A percentile compares a stretch with the other conserved stretches of the same genome.
These are phyloP conservation scores for Meriones unguiculatus DNA, from an alignment of 2,113 vertebrate genomes.

Conservation along the genomic window DNA sequence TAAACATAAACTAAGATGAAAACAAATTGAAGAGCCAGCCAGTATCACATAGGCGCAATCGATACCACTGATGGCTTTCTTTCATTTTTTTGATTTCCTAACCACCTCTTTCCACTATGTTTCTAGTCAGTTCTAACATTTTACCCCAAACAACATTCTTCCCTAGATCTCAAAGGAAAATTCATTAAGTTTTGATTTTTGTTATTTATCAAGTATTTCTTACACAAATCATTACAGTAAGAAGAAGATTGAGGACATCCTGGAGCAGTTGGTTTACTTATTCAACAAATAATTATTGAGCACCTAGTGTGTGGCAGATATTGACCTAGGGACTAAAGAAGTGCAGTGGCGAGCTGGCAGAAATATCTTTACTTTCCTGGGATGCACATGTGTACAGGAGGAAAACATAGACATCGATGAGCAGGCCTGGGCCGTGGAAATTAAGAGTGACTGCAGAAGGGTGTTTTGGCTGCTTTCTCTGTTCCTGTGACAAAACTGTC, in stretches of 20 bases:
- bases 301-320: not conserved
- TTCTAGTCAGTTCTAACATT: not conserved
- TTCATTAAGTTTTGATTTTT: not conserved
- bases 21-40: conserved; percentile 38
- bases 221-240: not conserved
- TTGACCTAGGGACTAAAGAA: not conserved
- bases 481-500: no score
- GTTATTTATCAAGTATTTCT: not conserved
- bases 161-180: not conserved
- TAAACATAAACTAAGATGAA: conserved; percentile 72
- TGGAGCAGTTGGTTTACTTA: not conserved
- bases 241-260: not conserved
- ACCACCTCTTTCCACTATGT: not conserved
- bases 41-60: not conserved
- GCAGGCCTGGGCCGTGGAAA: not conserved
- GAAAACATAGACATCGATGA: not conserved
- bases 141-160: not conserved
- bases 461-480: not conserved
- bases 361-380: not conserved
- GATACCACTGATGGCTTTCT: not conserved
- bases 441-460: not conserved
- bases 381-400: not conserved
- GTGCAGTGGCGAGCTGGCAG: not conserved
- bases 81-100: not conserved
- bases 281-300: not conserved